Base-by-base conservation (phyloP, 2,113 vertebrate species). In the Hemicordylus capensis region DNA sequence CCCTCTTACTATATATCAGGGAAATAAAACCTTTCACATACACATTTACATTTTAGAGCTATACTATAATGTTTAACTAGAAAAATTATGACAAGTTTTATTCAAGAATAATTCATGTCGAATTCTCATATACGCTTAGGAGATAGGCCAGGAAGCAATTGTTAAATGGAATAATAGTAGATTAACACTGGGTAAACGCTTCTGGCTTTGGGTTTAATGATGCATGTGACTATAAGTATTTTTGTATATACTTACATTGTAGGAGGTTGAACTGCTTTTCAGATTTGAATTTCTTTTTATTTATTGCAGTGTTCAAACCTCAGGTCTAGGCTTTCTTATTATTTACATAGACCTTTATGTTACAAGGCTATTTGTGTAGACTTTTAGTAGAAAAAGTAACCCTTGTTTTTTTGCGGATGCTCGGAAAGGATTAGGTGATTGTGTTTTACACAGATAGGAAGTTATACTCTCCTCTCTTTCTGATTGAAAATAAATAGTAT, bases 381-480 rank as follows among this genome's bases (percentile, higher is more conserved):
- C 7, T 14, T 72, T 61, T 66, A 46, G 72, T 74, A 44, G 83
- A 89, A 83, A 91, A 91, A 37, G n/a, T 74, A 63, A 11, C 48
- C 75, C 6, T 20, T 2, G 63, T 89, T 67, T 86, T 39, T n/a
- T 90, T 42, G 2, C 17, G 22, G 70, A 75, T 58, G 51, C 75
- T 77, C 73, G 83, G 83, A 90, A 24, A 56, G 51, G 81, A 88
- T 20, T 83, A 63, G 58, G 34, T 4, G 76, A 66, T 90, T 85
- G 51, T 9, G 37, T 89, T 9, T 89, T 89, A 28, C 26, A 37
- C 73, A 92, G 84, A 80, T 77, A 92, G 88, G 84, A 89, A 81
- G 87, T 19, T 75, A 56, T 85, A 77, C 67, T 88, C 11, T 59
- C 51, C 7, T 8, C 56, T 28, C 24, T 54, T 70, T 37, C 26